Evolutionary conservation across 1,140 invertebrate species (phyloP).

Genomic region (Hylaeus volcanicus): DNA sequence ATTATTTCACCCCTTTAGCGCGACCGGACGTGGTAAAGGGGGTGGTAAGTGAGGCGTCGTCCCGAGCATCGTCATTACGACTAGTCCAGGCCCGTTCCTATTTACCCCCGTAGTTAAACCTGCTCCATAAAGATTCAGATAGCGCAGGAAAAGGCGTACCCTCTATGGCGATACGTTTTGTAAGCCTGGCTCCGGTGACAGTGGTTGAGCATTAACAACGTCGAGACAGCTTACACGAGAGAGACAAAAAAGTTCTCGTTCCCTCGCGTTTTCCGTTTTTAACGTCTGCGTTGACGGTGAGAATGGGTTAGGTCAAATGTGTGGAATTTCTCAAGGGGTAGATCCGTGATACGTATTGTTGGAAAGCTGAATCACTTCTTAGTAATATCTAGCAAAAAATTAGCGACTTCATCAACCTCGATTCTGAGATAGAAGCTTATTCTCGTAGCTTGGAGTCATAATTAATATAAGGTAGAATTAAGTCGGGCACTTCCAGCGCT

Average conservation of each 20-base stretch:
- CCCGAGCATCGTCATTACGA: constrained; percentile 53
- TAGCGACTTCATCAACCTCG: no score
- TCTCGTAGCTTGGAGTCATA: no score
- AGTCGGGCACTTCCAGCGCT: no score
- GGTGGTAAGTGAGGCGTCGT: constrained; percentile 47
- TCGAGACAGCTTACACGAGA: constrained; percentile 52
- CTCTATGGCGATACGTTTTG: constrained; percentile 38
- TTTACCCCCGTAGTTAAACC: constrained; percentile 67
- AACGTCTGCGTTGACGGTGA: constrained; percentile 14
- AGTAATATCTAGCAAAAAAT: no score
- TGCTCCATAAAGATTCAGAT: constrained; percentile 72
- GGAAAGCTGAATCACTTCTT: no score
- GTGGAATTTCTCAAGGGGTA: no score
- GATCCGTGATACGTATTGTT: no score
- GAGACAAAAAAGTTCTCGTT: constrained; percentile 42
- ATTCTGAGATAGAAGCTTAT: no score
- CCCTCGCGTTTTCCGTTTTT: constrained; percentile 5
- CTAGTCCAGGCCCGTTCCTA: constrained; percentile 54
- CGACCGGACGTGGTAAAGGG: constrained; percentile 15
- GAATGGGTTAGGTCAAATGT: background rate
- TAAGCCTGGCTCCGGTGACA: constrained; percentile 20
- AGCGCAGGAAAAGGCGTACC: constrained; percentile 57
- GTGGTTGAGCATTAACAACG: constrained; percentile 60
- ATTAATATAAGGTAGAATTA: no score
- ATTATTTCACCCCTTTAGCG: constrained; percentile 48